phyloP scores from a whole-genome alignment of 2,797 vertebrate species.

The Muscicapa striata region DNA sequence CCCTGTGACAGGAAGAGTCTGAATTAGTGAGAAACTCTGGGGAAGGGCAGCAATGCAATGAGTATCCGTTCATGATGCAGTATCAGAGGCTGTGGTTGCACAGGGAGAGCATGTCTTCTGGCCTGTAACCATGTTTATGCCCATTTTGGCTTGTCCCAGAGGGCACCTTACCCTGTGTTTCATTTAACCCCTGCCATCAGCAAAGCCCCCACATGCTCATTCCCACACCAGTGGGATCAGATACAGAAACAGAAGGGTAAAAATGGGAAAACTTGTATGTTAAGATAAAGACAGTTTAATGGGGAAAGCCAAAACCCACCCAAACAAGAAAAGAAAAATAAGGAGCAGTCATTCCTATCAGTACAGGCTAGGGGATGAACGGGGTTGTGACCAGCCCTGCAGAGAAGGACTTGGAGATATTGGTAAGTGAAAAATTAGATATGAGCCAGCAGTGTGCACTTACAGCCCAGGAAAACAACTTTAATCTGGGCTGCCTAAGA shows the following conservation, averaged over 20 bases:
- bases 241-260: too few species aligned
- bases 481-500: neutral
- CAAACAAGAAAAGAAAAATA: neutral
- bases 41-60: neutral
- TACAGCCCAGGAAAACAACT: neutral
- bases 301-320: neutral
- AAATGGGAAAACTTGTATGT: neutral
- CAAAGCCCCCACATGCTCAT: neutral
- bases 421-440: neutral
- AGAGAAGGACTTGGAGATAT: neutral
- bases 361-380: neutral
- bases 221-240: neutral
- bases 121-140: neutral
- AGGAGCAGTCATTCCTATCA: neutral
- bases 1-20: neutral
- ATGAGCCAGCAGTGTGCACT: neutral
- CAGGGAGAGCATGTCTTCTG: neutral
- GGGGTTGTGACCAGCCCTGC: too few species aligned
- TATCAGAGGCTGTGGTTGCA: neutral
- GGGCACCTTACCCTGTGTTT: too few species aligned
- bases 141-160: neutral
- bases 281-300: neutral
- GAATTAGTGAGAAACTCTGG: neutral
- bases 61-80: neutral
- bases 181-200: neutral